Evolutionary conservation across 2,113 vertebrate species (phyloP).

Genomic region (Pelobates fuscus): DNA sequence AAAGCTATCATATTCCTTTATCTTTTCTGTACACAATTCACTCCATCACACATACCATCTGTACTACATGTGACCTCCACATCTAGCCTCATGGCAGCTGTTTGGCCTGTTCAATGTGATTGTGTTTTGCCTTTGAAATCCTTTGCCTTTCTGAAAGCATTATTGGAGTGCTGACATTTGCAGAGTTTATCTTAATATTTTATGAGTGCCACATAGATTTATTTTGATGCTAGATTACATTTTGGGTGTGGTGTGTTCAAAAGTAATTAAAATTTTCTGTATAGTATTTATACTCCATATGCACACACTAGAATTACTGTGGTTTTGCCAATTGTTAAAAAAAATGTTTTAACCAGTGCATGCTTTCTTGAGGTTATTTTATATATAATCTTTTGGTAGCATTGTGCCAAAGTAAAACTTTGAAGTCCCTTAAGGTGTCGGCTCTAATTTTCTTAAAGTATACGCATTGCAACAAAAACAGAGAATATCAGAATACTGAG

Average conservation of each 20-base stretch:
- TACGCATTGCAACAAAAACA: no score
- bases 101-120: background rate
- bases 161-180: slow-evolving; percentile 18
- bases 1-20: slow-evolving; percentile 33
- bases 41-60: slow-evolving; percentile 14
- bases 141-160: background rate
- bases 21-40: slow-evolving; percentile 3
- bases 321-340: background rate
- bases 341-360: no score
- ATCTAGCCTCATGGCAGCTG: slow-evolving; percentile 1
- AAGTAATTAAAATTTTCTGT: background rate
- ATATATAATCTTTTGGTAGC: no score
- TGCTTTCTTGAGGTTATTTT: no score
- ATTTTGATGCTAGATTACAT: slow-evolving; percentile 14
- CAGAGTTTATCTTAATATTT: slow-evolving; percentile 13
- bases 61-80: slow-evolving; percentile 13
- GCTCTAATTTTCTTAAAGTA: no score
- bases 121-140: slow-evolving; percentile 8
- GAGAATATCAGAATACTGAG: no score
- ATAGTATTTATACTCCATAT: background rate
- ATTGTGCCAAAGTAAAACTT: no score
- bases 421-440: no score
- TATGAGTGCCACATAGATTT: slow-evolving; percentile 17
- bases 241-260: background rate
- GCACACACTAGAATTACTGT: background rate